Base-by-base conservation (phyloP, 2,797 vertebrate genomes). In the Sebastes cheni region DNA sequence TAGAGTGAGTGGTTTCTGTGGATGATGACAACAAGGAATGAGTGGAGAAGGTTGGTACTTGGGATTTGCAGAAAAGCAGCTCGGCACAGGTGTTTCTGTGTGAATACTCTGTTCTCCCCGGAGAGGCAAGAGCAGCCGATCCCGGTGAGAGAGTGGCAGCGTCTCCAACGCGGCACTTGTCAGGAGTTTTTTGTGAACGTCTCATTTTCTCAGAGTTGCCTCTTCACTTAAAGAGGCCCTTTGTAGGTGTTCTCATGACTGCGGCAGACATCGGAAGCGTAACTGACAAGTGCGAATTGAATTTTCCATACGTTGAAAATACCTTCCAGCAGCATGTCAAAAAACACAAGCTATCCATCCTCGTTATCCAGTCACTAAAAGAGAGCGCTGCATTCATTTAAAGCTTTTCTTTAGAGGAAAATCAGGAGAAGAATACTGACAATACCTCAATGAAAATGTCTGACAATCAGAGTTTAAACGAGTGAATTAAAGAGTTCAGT, bases 241-340 rank as follows among this genome's bases (percentile, higher is more conserved):
- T 46, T 72, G 34, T 60, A 59, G 78, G 29, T 5, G 59, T 27
- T 73, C 70, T 71, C 29, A 1, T 67, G 32, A 14, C 67, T 16
- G 64, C 3, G 23, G 75, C 79, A 73, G 87, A 81, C 73, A 75
- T 78, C 9, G 2, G 67, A 22, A 8, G 2, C 67, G 52, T 83
- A 88, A 92, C 30, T 89, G 92, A 89, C 84, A 76, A 70, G 80
- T 79, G 75, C 82, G 80, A 89, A 92, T 85, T 86, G 68, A 79
- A 86, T 77, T 61, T 23, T 81, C 42, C 27, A 20, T 34, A 32
- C 0, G 25, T 66, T 30, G 18, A 54, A 75, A 75, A 67, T 62
- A 27, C 65, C 61, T 72, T 42, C 6, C 4, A 22, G 36, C 42
- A 67, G 25, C 25, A 6, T 29, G 34, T 59, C 62, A 72, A 74